Conservation (phyloP, 2,113 vertebrate genomes). For the Prolemur simus region DNA sequence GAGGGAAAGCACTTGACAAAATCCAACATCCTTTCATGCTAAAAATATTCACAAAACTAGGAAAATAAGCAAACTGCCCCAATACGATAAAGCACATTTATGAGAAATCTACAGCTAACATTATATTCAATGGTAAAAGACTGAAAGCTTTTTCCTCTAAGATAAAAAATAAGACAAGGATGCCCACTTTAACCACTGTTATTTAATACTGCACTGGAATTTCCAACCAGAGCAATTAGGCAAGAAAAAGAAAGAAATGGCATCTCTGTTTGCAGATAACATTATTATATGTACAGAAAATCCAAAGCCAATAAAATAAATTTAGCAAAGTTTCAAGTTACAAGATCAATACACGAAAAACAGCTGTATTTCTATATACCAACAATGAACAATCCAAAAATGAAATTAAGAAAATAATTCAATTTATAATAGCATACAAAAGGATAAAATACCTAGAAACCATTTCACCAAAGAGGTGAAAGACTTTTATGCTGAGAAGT, state of each 20-base stretch:
- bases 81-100: neutral
- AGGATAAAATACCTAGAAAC: neutral
- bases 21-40: neutral
- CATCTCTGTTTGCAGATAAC: neutral
- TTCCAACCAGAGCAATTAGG: neutral
- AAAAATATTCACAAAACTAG: neutral
- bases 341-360: neutral
- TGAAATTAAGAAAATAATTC: conserved; percentile 20
- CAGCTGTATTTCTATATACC: neutral
- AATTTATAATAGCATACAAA: neutral
- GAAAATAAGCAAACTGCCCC: neutral
- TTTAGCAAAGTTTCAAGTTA: neutral
- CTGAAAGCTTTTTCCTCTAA: neutral
- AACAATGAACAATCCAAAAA: neutral
- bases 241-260: neutral
- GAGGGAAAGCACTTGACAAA: neutral
- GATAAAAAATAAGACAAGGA: neutral
- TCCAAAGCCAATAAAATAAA: neutral
- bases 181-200: neutral
- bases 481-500: neutral
- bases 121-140: neutral
- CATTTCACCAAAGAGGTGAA: neutral
- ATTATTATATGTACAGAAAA: neutral
- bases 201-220: neutral
- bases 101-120: neutral